Evolutionary conservation across 2,113 vertebrate genomes (phyloP), one percentile per base, ranked within the genome.

Genomic region (Barbus barbus): DNA sequence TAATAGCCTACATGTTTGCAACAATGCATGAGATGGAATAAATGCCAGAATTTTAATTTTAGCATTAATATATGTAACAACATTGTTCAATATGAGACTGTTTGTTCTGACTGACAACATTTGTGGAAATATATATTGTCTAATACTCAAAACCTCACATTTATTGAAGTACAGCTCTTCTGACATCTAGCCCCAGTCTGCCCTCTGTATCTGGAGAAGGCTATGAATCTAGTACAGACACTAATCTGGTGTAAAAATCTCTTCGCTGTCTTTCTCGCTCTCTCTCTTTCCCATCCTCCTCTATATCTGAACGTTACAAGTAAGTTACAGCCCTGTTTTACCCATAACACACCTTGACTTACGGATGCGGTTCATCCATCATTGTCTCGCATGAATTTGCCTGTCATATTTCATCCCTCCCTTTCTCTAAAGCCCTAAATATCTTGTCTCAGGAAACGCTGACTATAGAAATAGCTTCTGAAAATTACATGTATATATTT

Each of bases 401-500:
- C 74, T 73, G 22, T 77, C 26, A 72, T 20, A 73, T 56, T 84
- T 61, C 67, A 16, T 61, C 46, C 26, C 63, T 46, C 48, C 1
- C 41, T 24, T 33, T 46, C 51, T 51, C 71, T 69, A 58, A 48
- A 76, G 48, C n/a, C 22, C 73, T 85, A 87, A 89, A 85, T 71
- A 61, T 69, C 81, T 83, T 85, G 71, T 85, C 85, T 73, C 79
- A 41, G 78, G 87, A 90, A 91, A 83, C 90, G 93, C 93, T 94
- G 93, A 94, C 90, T 93, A 88, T 91, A 89, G 84, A 85, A 84
- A 81, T 81, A 71, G 84, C 87, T 90, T 75, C 86, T 92, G 90
- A 93, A 93, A 92, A 91, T 93, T 90, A 89, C 89, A 90, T 91
- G 83, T 80, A 56, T 65, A 80, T 65, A 65, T 91, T 89, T 89